A percentile compares a stretch with the other conserved stretches of the same genome.
phyloP scores from a whole-genome alignment of 2,888 invertebrate species.

The Cylloceria caligata region DNA sequence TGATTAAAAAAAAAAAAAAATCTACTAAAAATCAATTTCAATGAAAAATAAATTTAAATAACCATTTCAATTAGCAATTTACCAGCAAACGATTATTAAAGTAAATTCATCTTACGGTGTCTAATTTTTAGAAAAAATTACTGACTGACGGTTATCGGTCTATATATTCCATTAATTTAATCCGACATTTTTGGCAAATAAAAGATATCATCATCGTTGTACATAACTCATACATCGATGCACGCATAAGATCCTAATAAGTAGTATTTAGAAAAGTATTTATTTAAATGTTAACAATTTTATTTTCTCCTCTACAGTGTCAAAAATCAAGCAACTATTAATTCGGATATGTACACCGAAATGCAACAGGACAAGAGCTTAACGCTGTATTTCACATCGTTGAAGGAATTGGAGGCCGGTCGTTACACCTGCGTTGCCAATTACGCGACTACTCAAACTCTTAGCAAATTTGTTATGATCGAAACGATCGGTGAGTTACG shows the following conservation, averaged over 20 bases:
- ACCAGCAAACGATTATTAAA: background rate
- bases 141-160: background rate
- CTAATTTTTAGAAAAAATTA: background rate
- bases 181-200: constrained; percentile 2
- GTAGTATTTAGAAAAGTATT: background rate
- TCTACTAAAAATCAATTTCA: background rate
- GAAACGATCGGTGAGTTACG: constrained; percentile 89
- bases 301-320: constrained; percentile 15
- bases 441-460: constrained; percentile 89
- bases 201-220: constrained; percentile 32
- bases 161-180: background rate
- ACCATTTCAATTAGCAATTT: background rate
- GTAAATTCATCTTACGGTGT: background rate
- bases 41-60: background rate
- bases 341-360: constrained; percentile 90
- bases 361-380: constrained; percentile 88
- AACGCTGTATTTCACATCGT: constrained; percentile 90
- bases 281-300: constrained; percentile 15
- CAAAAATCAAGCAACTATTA: constrained; percentile 65
- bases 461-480: constrained; percentile 89
- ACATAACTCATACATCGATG: constrained; percentile 41
- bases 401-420: constrained; percentile 92
- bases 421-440: constrained; percentile 93
- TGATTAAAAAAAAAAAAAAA: constrained; percentile 2
- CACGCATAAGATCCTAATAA: constrained; percentile 42